Evolutionary conservation across 2,113 vertebrate species (phyloP).

Genomic region (Phrynosoma blainvillii): DNA sequence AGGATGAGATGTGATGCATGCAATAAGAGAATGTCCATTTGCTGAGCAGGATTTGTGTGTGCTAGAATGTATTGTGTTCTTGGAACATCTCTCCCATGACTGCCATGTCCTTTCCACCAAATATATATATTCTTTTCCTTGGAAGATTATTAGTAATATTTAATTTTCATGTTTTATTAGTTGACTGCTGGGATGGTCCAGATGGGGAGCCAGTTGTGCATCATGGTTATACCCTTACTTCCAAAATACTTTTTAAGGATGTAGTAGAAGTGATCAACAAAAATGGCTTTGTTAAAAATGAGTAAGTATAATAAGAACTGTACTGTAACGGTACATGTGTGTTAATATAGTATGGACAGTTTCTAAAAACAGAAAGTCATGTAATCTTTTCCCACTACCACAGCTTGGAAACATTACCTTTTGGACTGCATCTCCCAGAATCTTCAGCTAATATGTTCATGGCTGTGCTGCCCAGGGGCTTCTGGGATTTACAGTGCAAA

Average conservation of each 20-base stretch:
- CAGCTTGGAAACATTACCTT: too few species aligned
- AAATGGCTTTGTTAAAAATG: slow-evolving; percentile 93
- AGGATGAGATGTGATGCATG: neutral
- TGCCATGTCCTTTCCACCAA: neutral
- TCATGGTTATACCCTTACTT: slow-evolving; percentile 96
- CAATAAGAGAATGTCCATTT: slow-evolving; percentile 3
- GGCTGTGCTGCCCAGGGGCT: too few species aligned
- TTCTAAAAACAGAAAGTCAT: neutral
- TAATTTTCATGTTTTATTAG: slow-evolving; percentile 69
- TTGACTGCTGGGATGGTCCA: slow-evolving; percentile 98
- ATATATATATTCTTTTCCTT: neutral
- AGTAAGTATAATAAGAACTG: slow-evolving; percentile 77
- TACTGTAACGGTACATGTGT: neutral
- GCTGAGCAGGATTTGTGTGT: slow-evolving; percentile 12
- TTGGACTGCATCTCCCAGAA: too few species aligned
- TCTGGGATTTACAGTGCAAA: too few species aligned
- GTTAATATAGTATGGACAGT: neutral
- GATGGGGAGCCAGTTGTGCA: slow-evolving; percentile 97
- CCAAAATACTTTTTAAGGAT: slow-evolving; percentile 93
- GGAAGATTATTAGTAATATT: neutral
- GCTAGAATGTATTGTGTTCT: neutral
- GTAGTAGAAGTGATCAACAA: slow-evolving; percentile 95
- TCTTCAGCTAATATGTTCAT: too few species aligned
- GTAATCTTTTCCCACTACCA: neutral
- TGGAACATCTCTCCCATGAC: neutral